Evolutionary conservation across 1,140 invertebrate species (phyloP).

Genomic region (Drosophila grimshawi): DNA sequence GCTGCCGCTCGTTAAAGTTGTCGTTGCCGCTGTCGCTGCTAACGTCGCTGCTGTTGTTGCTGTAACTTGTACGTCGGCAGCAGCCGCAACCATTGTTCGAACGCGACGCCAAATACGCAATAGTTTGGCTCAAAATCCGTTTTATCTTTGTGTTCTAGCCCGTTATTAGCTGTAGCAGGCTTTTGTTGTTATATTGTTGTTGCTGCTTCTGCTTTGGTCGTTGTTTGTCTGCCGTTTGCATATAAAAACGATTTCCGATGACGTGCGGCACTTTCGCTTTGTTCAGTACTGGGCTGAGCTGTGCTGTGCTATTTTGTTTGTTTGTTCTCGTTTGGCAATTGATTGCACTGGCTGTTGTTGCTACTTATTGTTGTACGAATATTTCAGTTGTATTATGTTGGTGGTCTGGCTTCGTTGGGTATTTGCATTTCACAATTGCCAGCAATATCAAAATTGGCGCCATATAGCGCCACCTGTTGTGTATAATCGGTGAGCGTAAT

Average conservation of each 20-base stretch:
- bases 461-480: conserved; percentile 66
- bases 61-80: conserved; percentile 62
- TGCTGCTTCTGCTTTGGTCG: conserved; percentile 9
- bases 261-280: conserved; percentile 55
- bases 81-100: conserved; percentile 74
- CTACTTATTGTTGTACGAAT: conserved; percentile 21
- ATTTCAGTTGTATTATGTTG: conserved; percentile 44
- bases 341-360: conserved; percentile 53
- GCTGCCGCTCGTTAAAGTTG: conserved; percentile 27
- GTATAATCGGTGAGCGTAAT: conserved; percentile 78
- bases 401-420: conserved; percentile 72
- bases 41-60: conserved; percentile 29
- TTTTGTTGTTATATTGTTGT: conserved; percentile 15
- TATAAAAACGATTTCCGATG: conserved; percentile 68
- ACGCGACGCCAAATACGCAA: conserved; percentile 44
- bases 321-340: conserved; percentile 38
- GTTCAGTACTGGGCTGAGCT: conserved; percentile 2
- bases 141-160: conserved; percentile 47
- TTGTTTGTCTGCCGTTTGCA: conserved; percentile 54
- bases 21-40: conserved; percentile 27
- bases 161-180: conserved; percentile 23
- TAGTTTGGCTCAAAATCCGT: conserved; percentile 49
- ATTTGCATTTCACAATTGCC: conserved; percentile 51
- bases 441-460: conserved; percentile 53
- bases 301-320: conserved; percentile 27